A percentile compares a stretch with the other conserved stretches of the same genome.
phyloP scores from a whole-genome alignment of 2,888 invertebrate species.

The Epicampocera succincta region DNA sequence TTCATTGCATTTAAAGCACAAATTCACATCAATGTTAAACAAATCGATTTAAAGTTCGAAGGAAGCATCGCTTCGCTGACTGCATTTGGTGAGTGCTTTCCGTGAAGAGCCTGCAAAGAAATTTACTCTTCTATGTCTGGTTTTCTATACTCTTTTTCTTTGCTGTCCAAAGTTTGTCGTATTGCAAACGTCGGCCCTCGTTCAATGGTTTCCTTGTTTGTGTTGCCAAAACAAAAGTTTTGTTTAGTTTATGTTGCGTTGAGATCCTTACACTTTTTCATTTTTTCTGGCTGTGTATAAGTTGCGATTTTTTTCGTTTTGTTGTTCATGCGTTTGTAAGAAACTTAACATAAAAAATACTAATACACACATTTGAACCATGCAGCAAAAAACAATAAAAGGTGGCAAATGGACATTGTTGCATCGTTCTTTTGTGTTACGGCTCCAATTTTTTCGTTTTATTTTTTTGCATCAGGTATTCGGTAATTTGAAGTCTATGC shows the following conservation, averaged over 20 bases:
- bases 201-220: constrained; percentile 37
- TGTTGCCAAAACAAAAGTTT: constrained; percentile 55
- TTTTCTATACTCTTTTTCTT: too few relatives aligned
- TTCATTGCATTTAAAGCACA: too few relatives aligned
- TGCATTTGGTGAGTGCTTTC: too few relatives aligned
- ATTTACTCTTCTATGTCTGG: too few relatives aligned
- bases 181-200: constrained; percentile 7
- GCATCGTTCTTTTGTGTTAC: constrained; percentile 38
- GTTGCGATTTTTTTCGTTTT: constrained; percentile 10
- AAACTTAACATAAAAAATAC: constrained; percentile 16
- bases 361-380: not conserved
- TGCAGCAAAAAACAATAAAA: constrained; percentile 43
- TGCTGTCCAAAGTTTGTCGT: too few relatives aligned
- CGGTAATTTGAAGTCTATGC: constrained; percentile 54
- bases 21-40: too few relatives aligned
- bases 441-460: not conserved
- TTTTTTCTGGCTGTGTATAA: constrained; percentile 30
- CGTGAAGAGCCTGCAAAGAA: too few relatives aligned
- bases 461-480: constrained; percentile 28
- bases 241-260: constrained; percentile 39
- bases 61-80: too few relatives aligned
- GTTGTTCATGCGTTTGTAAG: constrained; percentile 12
- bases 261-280: constrained; percentile 31
- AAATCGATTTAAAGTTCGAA: too few relatives aligned
- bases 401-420: constrained; percentile 62